phyloP scores from a whole-genome alignment of 1,140 invertebrate species.

The Apis mellifera region DNA sequence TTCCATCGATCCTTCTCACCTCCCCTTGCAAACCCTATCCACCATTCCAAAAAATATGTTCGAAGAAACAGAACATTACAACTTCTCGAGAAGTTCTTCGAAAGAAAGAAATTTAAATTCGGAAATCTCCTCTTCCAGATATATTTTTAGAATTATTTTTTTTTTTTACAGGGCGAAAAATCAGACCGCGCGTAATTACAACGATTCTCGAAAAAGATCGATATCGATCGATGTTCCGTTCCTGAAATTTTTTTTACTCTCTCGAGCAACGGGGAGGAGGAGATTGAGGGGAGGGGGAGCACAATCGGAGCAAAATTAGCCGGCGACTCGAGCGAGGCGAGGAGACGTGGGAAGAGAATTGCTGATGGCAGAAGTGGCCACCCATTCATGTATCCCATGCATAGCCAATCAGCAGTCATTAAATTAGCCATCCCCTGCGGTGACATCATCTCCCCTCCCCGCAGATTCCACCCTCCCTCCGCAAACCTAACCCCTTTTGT shows the following conservation, averaged over 20 bases:
- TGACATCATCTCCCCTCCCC: conserved; percentile 52
- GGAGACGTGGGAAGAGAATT: conserved; percentile 42
- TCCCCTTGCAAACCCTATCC: neutral
- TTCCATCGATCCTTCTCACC: conserved; percentile 65
- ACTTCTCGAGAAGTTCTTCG: too few relatives aligned
- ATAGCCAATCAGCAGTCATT: conserved; percentile 73
- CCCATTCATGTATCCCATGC: conserved; percentile 62
- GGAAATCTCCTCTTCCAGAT: too few relatives aligned
- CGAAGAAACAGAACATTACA: too few relatives aligned
- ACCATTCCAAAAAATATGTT: too few relatives aligned
- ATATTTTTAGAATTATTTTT: too few relatives aligned
- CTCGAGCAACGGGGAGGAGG: too few relatives aligned
- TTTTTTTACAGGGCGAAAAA: too few relatives aligned
- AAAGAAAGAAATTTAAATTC: too few relatives aligned
- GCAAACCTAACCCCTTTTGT: conserved; percentile 11
- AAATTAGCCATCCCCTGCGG: conserved; percentile 70
- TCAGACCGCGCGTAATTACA: too few relatives aligned
- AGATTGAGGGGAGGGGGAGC: neutral
- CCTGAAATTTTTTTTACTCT: too few relatives aligned
- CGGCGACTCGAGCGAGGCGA: neutral
- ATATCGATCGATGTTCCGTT: too few relatives aligned
- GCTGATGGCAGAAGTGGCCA: conserved; percentile 12
- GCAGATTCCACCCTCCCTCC: conserved; percentile 26
- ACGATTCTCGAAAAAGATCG: too few relatives aligned
- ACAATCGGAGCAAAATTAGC: conserved; percentile 32